Base-by-base conservation (phyloP, 1,140 invertebrate species). In the Olivierus martensii region DNA sequence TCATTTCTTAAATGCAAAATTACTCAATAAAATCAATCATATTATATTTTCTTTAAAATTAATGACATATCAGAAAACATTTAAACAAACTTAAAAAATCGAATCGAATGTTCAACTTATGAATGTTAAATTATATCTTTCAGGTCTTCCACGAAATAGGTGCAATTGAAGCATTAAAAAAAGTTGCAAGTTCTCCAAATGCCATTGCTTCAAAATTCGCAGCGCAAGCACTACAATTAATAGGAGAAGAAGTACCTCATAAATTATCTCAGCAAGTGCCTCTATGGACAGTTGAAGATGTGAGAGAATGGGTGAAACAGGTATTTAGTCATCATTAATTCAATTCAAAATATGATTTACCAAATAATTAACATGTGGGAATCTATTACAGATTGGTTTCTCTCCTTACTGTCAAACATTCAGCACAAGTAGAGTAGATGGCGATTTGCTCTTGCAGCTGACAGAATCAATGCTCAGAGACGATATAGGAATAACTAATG, bases 201-300 rank as follows among this genome's bases (percentile, higher is more conserved):
- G 92, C 93, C 6, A 84, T 96, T 6, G 94, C 94, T 0, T 95
- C 93, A 0, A 95, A 94, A 69, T 96, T 93, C 66, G 94, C 95
- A 0, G 90, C 85, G 3, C 90, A 97, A 73, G 94, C 95, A 0
- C 72, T 99, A 55, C 77, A 86, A 52, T 74, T 96, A 2, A 95
- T 99, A 42, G 94, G 93, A 0, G 94, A 98, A 68, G 87, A 92
- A 65, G 84, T 97, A 6, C 94, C 94, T 0, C 92, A 98, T 62
- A 96, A 95, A 68, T 71, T 98, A 19, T 95, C 90, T 21, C 94
- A 97, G 67, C 92, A 98, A 69, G 93, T 97, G 6, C 94, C 95
- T 0, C 73, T 97, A 0, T 99, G 95, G 95, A 94, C 87, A 0
- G 81, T 81, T 2, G 87, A 92, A 65, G 95, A 99, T 71, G 95